Evolutionary conservation across 2,888 invertebrate genomes (phyloP), one percentile per base, ranked within the genome.

Genomic region (Drepana falcataria): DNA sequence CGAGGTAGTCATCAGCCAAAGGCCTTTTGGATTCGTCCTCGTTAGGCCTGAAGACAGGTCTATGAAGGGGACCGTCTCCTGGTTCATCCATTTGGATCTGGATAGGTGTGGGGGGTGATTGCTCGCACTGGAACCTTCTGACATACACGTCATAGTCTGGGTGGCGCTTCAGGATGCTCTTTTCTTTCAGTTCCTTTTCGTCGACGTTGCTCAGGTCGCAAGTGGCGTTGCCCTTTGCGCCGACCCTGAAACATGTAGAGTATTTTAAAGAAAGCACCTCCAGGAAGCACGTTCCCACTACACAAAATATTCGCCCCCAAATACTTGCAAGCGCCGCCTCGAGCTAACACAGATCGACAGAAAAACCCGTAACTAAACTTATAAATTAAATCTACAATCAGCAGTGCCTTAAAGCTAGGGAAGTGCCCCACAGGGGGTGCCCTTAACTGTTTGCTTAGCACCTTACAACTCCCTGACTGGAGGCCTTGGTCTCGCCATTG

Each of bases 171-270:
- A 87, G 71, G 0, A 81, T 59, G 9, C 70, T 79, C 37, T 81
- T 79, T 2, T 85, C 85, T 61, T 83, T 85, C 0, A 90, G 64
- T 35, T 86, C 81, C 49, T 83, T 85, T 53, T 88, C 88, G 4
- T 75, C 73, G 2, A 77, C 49, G 6, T 78, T 85, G 55, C 90
- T 83, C 0, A 91, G 75, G 53, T 90, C 77, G 55, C 91, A 91
- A 0, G 90, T 89, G 0, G 90, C 87, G 55, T 91, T 91, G 55
- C 91, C 91, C 79, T 90, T 90, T 1, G 91, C 91, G 0, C 91
- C 91, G 2, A 91, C 88, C 0, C 91, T 91, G 75, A 4, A 77
- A 79, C 34, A 59, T 57, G 49, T 37, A 51, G 47, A 52, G 51
- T 4, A 41, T 33, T 35, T 21, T 21, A 21, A 48, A n/a, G n/a